Conservation (phyloP, 2,888 invertebrate genomes). For the Drosophila neutralis region DNA sequence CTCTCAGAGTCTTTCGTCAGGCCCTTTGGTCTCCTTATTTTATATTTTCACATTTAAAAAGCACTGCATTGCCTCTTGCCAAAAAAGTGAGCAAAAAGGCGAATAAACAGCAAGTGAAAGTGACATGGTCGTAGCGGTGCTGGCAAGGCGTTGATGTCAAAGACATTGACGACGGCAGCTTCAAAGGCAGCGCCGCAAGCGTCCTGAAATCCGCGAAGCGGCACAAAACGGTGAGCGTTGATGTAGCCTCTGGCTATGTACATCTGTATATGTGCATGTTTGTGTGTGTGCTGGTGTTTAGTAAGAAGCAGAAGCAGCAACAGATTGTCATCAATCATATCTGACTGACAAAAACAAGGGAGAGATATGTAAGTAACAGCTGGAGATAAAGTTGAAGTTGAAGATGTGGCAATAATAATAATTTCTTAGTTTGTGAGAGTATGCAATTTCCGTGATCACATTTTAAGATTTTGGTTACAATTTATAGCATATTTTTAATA, state of each 20-base stretch:
- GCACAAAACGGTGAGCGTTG: slow-evolving; percentile 33
- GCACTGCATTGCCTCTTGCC: slow-evolving; percentile 49
- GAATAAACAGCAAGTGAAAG: slow-evolving; percentile 41
- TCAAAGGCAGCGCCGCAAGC: slow-evolving; percentile 70
- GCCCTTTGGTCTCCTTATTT: slow-evolving; percentile 15
- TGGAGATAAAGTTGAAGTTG: slow-evolving; percentile 5
- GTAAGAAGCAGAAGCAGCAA: slow-evolving; percentile 6
- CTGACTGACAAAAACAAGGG: slow-evolving; percentile 27
- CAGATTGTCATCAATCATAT: slow-evolving; percentile 41
- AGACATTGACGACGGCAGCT: slow-evolving; percentile 44
- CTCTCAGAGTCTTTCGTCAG: neutral
- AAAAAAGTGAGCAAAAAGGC: slow-evolving; percentile 47
- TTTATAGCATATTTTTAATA: neutral
- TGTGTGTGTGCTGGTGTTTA: neutral
- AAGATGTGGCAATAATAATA: neutral
- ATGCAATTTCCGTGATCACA: slow-evolving; percentile 8
- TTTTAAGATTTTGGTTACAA: neutral
- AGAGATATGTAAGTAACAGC: slow-evolving; percentile 2
- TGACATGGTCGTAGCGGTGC: slow-evolving; percentile 32
- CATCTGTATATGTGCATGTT: neutral
- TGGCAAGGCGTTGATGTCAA: slow-evolving; percentile 68
- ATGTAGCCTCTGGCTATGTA: slow-evolving; percentile 37
- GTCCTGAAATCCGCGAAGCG: slow-evolving; percentile 40
- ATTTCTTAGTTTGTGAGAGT: neutral
- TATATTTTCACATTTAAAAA: slow-evolving; percentile 35